Conservation (phyloP, 2,888 invertebrate species). For the Morinoia aosen region DNA sequence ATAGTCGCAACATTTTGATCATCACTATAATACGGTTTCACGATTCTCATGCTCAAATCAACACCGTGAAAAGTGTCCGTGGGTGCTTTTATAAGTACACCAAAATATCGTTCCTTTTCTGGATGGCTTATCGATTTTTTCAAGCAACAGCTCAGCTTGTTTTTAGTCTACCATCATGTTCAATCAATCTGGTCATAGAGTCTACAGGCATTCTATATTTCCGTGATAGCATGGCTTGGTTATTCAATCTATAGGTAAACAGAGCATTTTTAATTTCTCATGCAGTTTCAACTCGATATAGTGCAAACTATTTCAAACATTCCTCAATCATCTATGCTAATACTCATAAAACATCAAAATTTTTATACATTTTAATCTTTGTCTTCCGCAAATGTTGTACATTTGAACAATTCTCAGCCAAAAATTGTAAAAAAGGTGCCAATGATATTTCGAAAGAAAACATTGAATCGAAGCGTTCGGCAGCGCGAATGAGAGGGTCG, state of each 20-base stretch:
- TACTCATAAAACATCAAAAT: background rate
- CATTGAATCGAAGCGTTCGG: background rate
- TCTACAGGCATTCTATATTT: no score
- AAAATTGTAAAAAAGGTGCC: background rate
- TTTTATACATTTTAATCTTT: background rate
- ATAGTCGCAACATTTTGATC: no score
- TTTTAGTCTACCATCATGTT: no score
- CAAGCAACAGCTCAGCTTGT: no score
- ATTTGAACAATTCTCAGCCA: background rate
- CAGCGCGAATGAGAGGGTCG: background rate
- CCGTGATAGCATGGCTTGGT: background rate
- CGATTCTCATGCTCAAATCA: no score
- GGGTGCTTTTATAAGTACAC: no score
- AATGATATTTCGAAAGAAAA: background rate
- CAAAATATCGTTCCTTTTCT: no score
- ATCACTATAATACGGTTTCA: no score
- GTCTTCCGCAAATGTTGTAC: background rate
- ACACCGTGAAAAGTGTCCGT: no score
- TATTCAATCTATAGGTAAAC: background rate
- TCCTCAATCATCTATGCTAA: background rate
- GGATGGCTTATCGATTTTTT: no score
- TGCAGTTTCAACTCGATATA: background rate
- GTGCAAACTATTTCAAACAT: background rate
- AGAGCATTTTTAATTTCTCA: background rate
- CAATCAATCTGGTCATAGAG: no score